Conservation (phyloP, 2,113 vertebrate genomes). For the Notarius quadriscutis region DNA sequence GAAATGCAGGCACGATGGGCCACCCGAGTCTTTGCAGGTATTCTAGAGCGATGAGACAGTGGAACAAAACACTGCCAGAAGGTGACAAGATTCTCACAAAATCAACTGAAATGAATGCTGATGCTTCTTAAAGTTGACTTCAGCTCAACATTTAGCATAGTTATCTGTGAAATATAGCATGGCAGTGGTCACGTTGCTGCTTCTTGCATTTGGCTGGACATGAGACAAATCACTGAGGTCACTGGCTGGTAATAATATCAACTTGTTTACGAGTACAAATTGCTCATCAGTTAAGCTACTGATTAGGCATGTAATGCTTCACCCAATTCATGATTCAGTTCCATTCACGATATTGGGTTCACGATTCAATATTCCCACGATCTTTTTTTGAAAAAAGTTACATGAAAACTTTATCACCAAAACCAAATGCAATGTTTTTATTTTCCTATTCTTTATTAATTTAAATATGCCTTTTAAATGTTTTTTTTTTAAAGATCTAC, state of each 20-base stretch:
- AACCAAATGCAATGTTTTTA: no score
- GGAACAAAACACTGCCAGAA: neutral
- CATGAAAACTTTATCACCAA: no score
- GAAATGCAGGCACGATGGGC: conserved; percentile 92
- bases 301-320: no score
- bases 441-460: no score
- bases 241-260: neutral
- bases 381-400: no score
- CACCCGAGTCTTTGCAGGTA: conserved; percentile 81
- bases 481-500: no score
- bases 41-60: neutral
- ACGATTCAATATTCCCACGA: no score
- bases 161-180: neutral
- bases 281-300: no score
- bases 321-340: no score
- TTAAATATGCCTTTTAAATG: no score
- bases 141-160: neutral
- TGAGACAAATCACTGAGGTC: neutral
- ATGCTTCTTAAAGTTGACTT: neutral
- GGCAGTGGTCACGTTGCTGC: neutral
- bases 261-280: neutral
- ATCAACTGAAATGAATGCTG: neutral
- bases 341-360: no score
- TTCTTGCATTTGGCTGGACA: neutral
- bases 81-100: neutral